Conservation (phyloP, 2,888 invertebrate genomes). For the Argyresthia goedartella region DNA sequence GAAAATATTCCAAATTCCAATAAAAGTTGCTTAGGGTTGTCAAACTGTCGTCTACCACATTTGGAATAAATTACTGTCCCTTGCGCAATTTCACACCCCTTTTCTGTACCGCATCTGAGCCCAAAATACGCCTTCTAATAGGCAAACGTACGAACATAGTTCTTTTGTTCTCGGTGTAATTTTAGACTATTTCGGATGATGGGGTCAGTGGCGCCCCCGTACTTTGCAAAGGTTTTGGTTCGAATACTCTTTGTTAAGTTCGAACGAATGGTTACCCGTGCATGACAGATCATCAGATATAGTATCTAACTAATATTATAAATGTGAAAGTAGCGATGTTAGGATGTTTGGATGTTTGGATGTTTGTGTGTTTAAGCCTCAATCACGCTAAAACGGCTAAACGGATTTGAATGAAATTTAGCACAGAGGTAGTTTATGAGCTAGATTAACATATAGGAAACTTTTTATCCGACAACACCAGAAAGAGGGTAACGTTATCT, state of each 20-base stretch:
- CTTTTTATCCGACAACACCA: too few relatives aligned
- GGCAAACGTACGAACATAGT: conserved; percentile 21
- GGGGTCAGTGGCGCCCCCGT: neutral
- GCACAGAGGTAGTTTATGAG: too few relatives aligned
- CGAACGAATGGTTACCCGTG: neutral
- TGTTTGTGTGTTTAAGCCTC: too few relatives aligned
- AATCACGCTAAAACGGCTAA: too few relatives aligned
- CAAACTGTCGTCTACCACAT: conserved; percentile 31
- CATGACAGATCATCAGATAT: neutral
- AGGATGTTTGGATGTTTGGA: too few relatives aligned
- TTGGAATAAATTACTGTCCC: conserved; percentile 55
- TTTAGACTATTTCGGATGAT: neutral
- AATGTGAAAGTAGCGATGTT: too few relatives aligned
- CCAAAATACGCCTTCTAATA: conserved; percentile 46
- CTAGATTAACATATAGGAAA: too few relatives aligned
- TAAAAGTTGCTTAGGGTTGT: conserved; percentile 2
- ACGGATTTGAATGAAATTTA: neutral
- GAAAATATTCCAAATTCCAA: conserved; percentile 2
- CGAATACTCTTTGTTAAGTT: too few relatives aligned
- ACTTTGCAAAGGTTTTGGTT: neutral
- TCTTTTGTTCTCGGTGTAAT: neutral
- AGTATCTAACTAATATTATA: too few relatives aligned
- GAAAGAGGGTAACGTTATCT: too few relatives aligned
- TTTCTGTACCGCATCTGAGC: conserved; percentile 42
- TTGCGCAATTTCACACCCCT: conserved; percentile 56